Evolutionary conservation across 1,140 invertebrate species (phyloP).

Genomic region (Aphaenogaster ashmeadi): DNA sequence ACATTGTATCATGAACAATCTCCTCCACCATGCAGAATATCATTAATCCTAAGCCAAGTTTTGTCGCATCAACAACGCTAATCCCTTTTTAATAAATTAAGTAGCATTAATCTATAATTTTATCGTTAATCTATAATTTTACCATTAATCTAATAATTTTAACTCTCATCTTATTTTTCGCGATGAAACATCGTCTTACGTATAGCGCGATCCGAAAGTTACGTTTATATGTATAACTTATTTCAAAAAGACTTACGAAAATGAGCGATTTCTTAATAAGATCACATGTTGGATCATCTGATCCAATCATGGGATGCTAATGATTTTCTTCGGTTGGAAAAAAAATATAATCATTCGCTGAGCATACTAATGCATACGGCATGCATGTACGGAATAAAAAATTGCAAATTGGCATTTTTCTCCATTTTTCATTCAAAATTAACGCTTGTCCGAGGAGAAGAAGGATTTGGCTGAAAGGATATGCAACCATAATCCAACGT

Average conservation of each 20-base stretch:
- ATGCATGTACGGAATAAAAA: conserved; percentile 45
- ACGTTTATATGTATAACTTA: background rate
- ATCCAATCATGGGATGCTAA: conserved; percentile 9
- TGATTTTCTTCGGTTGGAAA: conserved; percentile 28
- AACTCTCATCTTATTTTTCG: conserved; percentile 43
- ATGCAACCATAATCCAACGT: conserved; percentile 10
- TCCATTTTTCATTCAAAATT: conserved; percentile 47
- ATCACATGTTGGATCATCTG: background rate
- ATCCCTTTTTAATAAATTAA: conserved; percentile 61
- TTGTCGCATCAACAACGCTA: conserved; percentile 65
- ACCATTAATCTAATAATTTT: conserved; percentile 59
- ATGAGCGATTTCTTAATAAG: background rate
- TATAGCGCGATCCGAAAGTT: background rate
- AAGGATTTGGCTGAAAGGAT: conserved; percentile 28
- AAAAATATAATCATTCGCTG: conserved; percentile 6
- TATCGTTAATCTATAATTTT: conserved; percentile 58
- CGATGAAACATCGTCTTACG: background rate
- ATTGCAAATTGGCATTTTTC: conserved; percentile 37
- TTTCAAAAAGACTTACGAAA: background rate
- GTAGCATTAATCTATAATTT: conserved; percentile 64
- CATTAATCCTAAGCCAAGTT: conserved; percentile 59
- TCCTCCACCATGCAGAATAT: conserved; percentile 36
- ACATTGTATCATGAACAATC: conserved; percentile 32
- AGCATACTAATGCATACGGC: conserved; percentile 40
- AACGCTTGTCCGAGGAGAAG: conserved; percentile 17